Evolutionary conservation across 1,140 invertebrate species (phyloP), one percentile per base, ranked within the genome.

Genomic region (Drosophila kepulauana): DNA sequence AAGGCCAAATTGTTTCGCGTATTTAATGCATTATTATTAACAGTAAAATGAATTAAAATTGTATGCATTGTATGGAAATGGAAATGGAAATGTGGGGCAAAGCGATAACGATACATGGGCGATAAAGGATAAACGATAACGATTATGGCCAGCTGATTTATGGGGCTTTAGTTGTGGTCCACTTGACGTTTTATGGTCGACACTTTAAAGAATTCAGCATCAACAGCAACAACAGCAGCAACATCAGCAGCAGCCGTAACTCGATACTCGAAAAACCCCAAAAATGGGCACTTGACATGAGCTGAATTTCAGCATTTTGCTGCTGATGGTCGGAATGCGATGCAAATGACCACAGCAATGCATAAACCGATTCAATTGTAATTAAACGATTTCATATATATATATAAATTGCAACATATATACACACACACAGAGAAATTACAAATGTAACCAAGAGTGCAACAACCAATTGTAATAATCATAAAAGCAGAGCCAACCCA

Each of bases 291-390:
- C 64, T 59, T 61, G 70, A 35, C 46, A 51, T 58, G 63, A 54
- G 46, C 52, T 58, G 45, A 16, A 41, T 35, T 70, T 43, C 30
- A 30, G 43, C 68, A 57, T 15, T 33, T 38, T 38, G 35, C 8
- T 25, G 20, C 20, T 25, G 8, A 3, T 38, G 35, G 52, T 7
- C 25, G 16, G 33, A 49, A 65, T 45, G 69, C 56, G n/a, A 69
- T 69, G 41, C 11, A 75, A 71, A 75, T 75, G 67, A 64, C 67
- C 73, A 46, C 73, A 65, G 58, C 51, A 75, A 75, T 70, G 72
- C 58, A 74, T 69, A 62, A 62, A 69, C 56, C 65, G 67, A 49
- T 71, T 54, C 56, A 59, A 75, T 64, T 75, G 73, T 71, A 75
- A 75, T 75, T 75, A 75, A 75, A 75, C 73, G 73, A 75, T 71